A percentile compares a stretch with the other conserved stretches of the same genome.
These are phyloP conservation scores for Monomorium pharaonis DNA, from an alignment of 1,140 invertebrate species.

Conservation along the genomic window DNA sequence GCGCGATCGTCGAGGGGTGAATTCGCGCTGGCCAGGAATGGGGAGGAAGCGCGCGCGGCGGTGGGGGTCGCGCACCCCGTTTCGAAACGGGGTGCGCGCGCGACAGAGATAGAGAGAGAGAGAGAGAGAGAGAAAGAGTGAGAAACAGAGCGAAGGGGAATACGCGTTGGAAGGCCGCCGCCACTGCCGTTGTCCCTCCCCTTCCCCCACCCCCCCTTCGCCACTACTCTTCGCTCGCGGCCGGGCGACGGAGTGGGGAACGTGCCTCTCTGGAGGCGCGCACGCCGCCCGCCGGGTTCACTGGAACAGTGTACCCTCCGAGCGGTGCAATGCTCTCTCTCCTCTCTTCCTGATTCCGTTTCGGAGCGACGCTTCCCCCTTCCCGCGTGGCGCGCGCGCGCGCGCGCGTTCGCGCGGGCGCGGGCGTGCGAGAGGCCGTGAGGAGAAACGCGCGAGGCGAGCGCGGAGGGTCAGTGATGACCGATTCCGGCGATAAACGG, in stretches of 20 bases:
- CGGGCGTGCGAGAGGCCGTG: neutral
- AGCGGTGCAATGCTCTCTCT: constrained; percentile 82
- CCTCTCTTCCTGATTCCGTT: constrained; percentile 83
- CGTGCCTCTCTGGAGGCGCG: constrained; percentile 64
- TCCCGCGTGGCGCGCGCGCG: neutral
- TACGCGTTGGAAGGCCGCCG: neutral
- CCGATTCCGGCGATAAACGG: constrained; percentile 74
- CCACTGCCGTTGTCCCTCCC: constrained; percentile 24
- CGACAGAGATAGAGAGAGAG: too few species aligned
- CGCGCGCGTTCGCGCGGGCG: too few species aligned
- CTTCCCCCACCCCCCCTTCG: neutral
- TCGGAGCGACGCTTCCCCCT: constrained; percentile 47
- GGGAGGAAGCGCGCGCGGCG: neutral
- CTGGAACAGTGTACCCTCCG: constrained; percentile 85
- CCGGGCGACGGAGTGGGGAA: constrained; percentile 55
- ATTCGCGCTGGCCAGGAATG: neutral
- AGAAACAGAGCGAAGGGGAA: constrained; percentile 54
- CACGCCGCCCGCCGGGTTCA: constrained; percentile 79
- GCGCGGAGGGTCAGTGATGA: constrained; percentile 74
- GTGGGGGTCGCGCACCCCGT: constrained; percentile 29
- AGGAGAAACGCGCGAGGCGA: constrained; percentile 48
- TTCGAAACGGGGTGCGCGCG: constrained; percentile 15
- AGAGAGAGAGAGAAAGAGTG: too few species aligned
- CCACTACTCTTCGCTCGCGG: neutral
- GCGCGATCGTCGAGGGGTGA: constrained; percentile 2